Conservation (phyloP, 1,140 invertebrate genomes). For the Drosophila takahashii region DNA sequence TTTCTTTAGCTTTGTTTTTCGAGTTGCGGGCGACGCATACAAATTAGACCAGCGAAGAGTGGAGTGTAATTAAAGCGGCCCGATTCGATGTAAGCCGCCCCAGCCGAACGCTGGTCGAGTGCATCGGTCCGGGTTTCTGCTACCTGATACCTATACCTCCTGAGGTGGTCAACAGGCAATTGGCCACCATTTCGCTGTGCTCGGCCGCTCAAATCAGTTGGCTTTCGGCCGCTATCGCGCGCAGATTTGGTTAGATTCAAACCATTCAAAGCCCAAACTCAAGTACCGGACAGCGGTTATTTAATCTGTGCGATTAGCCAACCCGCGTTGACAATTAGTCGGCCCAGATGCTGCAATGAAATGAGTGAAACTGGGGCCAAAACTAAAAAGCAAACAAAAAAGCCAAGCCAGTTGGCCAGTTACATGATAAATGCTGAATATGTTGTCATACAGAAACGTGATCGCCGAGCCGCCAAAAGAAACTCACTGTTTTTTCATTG, state of each 20-base stretch:
- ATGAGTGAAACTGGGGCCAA: slow-evolving; percentile 40
- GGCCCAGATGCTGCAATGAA: slow-evolving; percentile 32
- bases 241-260: slow-evolving; percentile 34
- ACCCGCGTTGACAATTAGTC: slow-evolving; percentile 14
- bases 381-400: background rate
- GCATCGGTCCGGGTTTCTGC: slow-evolving; percentile 30
- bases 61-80: slow-evolving; percentile 57
- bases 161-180: slow-evolving; percentile 28
- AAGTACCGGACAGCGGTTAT: slow-evolving; percentile 23
- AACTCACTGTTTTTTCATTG: slow-evolving; percentile 16
- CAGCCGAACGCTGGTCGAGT: slow-evolving; percentile 20
- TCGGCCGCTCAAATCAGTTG: slow-evolving; percentile 44
- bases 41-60: slow-evolving; percentile 49
- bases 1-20: slow-evolving; percentile 24
- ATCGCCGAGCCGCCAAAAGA: slow-evolving; percentile 13
- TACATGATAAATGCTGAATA: slow-evolving; percentile 13
- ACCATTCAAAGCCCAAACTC: slow-evolving; percentile 1
- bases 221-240: slow-evolving; percentile 34
- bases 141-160: slow-evolving; percentile 23
- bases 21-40: slow-evolving; percentile 57
- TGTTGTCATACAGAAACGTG: slow-evolving; percentile 51
- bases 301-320: slow-evolving; percentile 33
- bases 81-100: slow-evolving; percentile 11
- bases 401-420: background rate
- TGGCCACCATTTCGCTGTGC: slow-evolving; percentile 28